Base-by-base conservation (phyloP, 2,888 invertebrate species). In the Sarcophaga variegata region DNA sequence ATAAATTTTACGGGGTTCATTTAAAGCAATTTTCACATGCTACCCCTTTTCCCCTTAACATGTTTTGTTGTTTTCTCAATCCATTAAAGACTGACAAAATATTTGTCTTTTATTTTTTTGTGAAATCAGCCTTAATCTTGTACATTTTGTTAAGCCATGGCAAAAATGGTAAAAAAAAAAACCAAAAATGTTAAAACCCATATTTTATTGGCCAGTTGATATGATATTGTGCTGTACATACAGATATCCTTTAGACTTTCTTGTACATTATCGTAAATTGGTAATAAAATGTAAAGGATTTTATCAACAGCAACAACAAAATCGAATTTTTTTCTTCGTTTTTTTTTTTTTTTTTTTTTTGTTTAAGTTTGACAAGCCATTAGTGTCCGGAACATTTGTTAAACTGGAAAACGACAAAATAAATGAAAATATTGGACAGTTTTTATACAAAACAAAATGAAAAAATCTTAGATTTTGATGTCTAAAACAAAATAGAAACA, bases 171-270 rank as follows among this genome's bases (percentile, higher is more conserved):
- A 67, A 70, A 79, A n/a, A 8, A 10, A 45, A 60, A 69, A 78
- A 69, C 64, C 25, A 60, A 69, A 78, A 69, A 64, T n/a, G 54
- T 81, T 74, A 75, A 67, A 70, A 79, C 12, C 45, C 22, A 67
- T 60, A 74, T 62, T 74, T 81, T 74, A 49, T 67, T 74, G 74
- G 74, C 27, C 71, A 70, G 22, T 71, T 76, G 3, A 27, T 17
- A 67, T 67, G 17, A 2, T 37, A 37, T 37, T 37, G 37, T 37
- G 8, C 37, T 37, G 10, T 37, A 10, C 37, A 37, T 37, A 37
- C 8, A 37, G 54, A 12, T 17, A 54, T 17, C 14, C 54, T 12
- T 54, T 54, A 17, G 4, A 54, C 17, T 54, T 17, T 12, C 17
- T 54, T 10, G 54, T 54, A 37, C 37, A 37, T 37, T 37, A 37